phyloP scores from a whole-genome alignment of 2,797 vertebrate genomes.

The Manis crassicaudata region DNA sequence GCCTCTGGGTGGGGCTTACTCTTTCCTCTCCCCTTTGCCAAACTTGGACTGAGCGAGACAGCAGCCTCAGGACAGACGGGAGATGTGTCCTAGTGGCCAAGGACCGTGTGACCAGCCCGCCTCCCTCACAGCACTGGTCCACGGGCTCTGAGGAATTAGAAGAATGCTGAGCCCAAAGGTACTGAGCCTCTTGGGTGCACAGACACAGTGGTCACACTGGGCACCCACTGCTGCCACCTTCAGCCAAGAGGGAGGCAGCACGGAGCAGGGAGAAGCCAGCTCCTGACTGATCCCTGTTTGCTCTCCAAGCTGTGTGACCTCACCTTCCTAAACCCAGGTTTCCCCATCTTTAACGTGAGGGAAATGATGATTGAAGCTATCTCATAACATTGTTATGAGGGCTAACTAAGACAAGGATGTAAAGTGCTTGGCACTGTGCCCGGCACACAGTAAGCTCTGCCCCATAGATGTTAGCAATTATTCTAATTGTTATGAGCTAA shows the following conservation, averaged over 20 bases:
- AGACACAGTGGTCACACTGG: background rate
- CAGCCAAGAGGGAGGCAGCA: background rate
- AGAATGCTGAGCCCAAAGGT: background rate
- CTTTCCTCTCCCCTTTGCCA: background rate
- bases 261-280: background rate
- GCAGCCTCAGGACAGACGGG: background rate
- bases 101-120: background rate
- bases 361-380: background rate
- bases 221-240: background rate
- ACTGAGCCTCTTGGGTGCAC: background rate
- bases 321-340: background rate
- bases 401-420: background rate
- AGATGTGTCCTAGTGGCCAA: background rate
- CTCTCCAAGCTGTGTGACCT: background rate
- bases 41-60: background rate
- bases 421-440: background rate
- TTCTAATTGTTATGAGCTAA: slow-evolving; percentile 55
- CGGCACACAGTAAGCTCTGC: background rate
- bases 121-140: background rate
- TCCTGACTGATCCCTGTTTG: background rate
- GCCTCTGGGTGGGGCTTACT: background rate
- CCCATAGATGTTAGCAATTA: slow-evolving; percentile 41
- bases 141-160: background rate
- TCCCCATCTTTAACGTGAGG: slow-evolving; percentile 34
- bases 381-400: slow-evolving; percentile 50